Evolutionary conservation across 2,113 vertebrate genomes (phyloP).

Genomic region (Hydropotes inermis): DNA sequence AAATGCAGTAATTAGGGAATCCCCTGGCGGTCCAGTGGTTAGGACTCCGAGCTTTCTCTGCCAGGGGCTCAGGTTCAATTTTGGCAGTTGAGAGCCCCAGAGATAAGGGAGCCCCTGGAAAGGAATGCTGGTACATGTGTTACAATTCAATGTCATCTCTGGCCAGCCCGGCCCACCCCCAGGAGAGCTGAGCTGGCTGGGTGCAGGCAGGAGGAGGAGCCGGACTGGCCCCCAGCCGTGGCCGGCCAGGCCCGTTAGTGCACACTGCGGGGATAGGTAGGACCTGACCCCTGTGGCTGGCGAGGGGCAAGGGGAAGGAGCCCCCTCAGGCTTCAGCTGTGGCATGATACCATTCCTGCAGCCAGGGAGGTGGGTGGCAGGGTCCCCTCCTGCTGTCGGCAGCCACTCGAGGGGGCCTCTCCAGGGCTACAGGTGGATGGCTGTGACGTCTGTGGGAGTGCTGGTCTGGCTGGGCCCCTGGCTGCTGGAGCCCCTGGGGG

Average conservation of each 20-base stretch:
- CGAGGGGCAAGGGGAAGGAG: background rate
- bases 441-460: slow-evolving; percentile 86
- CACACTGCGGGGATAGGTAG: slow-evolving; percentile 47
- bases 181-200: background rate
- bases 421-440: slow-evolving; percentile 78
- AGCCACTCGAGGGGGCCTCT: slow-evolving; percentile 57
- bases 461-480: slow-evolving; percentile 78
- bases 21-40: background rate
- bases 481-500: slow-evolving; percentile 73
- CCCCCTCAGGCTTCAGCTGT: slow-evolving; percentile 34
- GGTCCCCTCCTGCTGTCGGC: background rate
- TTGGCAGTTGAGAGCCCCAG: slow-evolving; percentile 20
- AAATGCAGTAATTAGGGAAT: slow-evolving; percentile 22
- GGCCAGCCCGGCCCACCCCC: background rate
- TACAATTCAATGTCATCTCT: background rate
- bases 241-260: slow-evolving; percentile 49
- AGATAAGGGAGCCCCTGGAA: background rate
- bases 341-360: slow-evolving; percentile 14
- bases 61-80: background rate
- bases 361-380: background rate
- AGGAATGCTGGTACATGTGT: background rate
- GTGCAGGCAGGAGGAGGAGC: background rate
- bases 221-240: background rate
- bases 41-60: background rate
- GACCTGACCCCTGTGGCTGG: slow-evolving; percentile 25